A percentile compares a stretch with the other conserved stretches of the same genome.
These are phyloP conservation scores for Leucophenga varia DNA, from an alignment of 1,140 invertebrate species.

Conservation along the genomic window DNA sequence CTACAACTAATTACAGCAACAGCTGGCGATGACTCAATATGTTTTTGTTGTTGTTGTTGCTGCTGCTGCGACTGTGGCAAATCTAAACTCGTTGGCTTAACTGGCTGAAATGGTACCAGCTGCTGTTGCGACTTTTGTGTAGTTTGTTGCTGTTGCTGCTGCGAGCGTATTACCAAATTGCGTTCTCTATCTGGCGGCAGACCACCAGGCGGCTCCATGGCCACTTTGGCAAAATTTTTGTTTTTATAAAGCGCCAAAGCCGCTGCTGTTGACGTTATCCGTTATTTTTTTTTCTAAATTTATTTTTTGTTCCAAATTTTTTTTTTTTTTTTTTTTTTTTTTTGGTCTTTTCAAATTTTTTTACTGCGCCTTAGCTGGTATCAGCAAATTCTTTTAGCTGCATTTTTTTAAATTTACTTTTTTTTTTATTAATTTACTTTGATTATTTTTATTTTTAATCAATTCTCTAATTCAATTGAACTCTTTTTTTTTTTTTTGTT, in stretches of 20 bases:
- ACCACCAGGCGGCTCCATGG: slow-evolving; percentile 47
- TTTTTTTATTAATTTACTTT: slow-evolving; percentile 4
- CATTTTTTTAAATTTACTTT: slow-evolving; percentile 4
- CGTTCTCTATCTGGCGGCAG: slow-evolving; percentile 37
- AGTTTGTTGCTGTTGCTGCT: slow-evolving; percentile 23
- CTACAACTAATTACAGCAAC: slow-evolving; percentile 1
- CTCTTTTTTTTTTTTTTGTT: slow-evolving; percentile 1
- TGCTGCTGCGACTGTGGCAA: slow-evolving; percentile 1
- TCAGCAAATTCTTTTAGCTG: too few relatives aligned
- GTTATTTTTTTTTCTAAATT: neutral
- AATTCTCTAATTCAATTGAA: too few relatives aligned
- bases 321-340: slow-evolving; percentile 2
- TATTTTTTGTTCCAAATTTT: slow-evolving; percentile 1
- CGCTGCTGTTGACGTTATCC: slow-evolving; percentile 7
- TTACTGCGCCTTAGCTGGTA: neutral
- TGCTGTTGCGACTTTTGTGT: too few relatives aligned
- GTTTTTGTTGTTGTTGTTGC: neutral
- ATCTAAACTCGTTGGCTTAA: slow-evolving; percentile 6
- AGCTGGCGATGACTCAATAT: slow-evolving; percentile 3
- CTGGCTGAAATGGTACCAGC: slow-evolving; percentile 4
- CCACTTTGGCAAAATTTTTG: slow-evolving; percentile 17
- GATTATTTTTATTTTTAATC: slow-evolving; percentile 10
- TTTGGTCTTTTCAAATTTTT: slow-evolving; percentile 3
- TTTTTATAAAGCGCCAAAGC: too few relatives aligned
- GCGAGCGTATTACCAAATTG: slow-evolving; percentile 26